Conservation (phyloP, 2,888 invertebrate genomes). For the Ectemnius cavifrons region DNA sequence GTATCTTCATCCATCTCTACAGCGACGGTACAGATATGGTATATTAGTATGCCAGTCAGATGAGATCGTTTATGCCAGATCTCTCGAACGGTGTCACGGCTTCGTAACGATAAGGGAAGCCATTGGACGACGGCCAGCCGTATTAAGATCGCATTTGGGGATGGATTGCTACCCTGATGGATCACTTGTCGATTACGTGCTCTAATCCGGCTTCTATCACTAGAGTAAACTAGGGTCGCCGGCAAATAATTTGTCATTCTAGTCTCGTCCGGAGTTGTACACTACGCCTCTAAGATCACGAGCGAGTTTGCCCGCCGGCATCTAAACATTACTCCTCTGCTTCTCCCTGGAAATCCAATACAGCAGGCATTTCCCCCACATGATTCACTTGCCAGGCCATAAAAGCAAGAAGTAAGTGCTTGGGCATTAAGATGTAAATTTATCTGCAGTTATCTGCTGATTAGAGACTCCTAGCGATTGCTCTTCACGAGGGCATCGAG, state of each 20-base stretch:
- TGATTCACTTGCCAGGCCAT: not conserved
- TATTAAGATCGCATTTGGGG: slow-evolving; percentile 65
- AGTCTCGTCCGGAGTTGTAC: slow-evolving; percentile 31
- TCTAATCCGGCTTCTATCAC: slow-evolving; percentile 59
- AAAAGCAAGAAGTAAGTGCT: not conserved
- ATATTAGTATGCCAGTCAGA: slow-evolving; percentile 39
- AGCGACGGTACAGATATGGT: slow-evolving; percentile 9
- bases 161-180: slow-evolving; percentile 58
- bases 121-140: slow-evolving; percentile 56
- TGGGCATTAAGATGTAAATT: slow-evolving; percentile 17
- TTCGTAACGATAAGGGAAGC: slow-evolving; percentile 42
- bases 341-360: not conserved
- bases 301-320: not conserved
- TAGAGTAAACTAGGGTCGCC: slow-evolving; percentile 52
- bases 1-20: slow-evolving; percentile 38
- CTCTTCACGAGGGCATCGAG: slow-evolving; percentile 21
- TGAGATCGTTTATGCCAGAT: slow-evolving; percentile 36
- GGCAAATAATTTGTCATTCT: slow-evolving; percentile 60
- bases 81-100: slow-evolving; percentile 33
- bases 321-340: not conserved
- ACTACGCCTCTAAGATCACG: slow-evolving; percentile 16
- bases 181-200: slow-evolving; percentile 61
- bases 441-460: too few species aligned
- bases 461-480: not conserved
- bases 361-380: not conserved